A percentile compares a stretch with the other conserved stretches of the same genome.
Evolutionary conservation across 2,797 vertebrate genomes (phyloP).

Genomic region (Corythornis leucogaster): DNA sequence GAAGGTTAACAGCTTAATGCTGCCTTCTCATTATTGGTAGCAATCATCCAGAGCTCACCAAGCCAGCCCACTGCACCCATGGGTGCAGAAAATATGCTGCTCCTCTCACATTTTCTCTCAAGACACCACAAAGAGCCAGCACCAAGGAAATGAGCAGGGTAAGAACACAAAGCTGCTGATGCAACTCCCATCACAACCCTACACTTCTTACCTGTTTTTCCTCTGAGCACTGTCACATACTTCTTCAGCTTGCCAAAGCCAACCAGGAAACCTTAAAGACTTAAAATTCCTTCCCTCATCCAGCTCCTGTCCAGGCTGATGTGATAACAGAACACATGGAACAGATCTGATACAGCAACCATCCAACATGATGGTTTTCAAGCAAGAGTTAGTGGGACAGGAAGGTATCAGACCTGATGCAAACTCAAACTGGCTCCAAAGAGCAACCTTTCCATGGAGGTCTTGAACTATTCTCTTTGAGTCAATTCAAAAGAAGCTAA

Average conservation of each 20-base stretch:
- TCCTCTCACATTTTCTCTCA: background rate
- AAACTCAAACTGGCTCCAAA: background rate
- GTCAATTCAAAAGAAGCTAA: background rate
- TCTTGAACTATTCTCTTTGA: background rate
- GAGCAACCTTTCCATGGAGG: background rate
- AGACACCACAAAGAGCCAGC: background rate
- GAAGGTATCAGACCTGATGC: background rate
- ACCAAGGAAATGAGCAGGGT: background rate
- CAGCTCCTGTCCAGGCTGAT: background rate
- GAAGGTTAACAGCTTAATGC: background rate
- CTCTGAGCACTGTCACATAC: background rate
- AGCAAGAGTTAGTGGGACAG: background rate
- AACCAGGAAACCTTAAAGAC: background rate
- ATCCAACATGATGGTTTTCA: accelerated
- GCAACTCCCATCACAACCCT: background rate
- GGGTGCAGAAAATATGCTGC: background rate
- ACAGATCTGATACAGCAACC: background rate
- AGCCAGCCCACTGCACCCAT: background rate
- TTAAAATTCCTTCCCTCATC: background rate
- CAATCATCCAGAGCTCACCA: background rate
- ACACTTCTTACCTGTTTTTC: background rate
- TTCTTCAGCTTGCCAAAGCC: background rate
- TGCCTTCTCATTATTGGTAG: background rate
- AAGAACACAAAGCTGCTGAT: background rate
- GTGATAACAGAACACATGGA: background rate